phyloP scores from a whole-genome alignment of 2,888 invertebrate species.

The Drosophila monieri region DNA sequence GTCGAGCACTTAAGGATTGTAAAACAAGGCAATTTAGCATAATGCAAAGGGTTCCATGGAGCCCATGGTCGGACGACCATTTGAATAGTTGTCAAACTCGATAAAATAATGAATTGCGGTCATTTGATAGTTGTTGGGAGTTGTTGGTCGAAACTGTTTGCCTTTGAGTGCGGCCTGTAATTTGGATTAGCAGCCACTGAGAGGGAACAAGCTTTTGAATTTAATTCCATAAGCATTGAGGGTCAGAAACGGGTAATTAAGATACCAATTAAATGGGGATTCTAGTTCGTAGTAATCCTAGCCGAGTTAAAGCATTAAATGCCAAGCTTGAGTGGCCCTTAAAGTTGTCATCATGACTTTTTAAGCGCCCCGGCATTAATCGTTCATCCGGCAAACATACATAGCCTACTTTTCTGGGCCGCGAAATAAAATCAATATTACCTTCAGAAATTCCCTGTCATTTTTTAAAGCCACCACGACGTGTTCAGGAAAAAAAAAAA shows the following conservation, averaged over 20 bases:
- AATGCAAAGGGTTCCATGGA: conserved; percentile 38
- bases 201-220: conserved; percentile 21
- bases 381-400: background rate
- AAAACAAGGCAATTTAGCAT: conserved; percentile 53
- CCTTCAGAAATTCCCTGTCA: conserved; percentile 36
- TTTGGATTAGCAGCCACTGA: conserved; percentile 23
- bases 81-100: conserved; percentile 40
- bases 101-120: conserved; percentile 45
- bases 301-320: background rate
- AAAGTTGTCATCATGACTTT: background rate
- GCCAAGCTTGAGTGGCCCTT: background rate
- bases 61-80: conserved; percentile 21
- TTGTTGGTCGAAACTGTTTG: conserved; percentile 22
- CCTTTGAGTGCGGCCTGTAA: conserved; percentile 36
- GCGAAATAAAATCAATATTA: conserved; percentile 55
- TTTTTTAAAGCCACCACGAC: conserved; percentile 29
- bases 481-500: conserved; percentile 30
- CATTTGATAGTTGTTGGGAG: conserved; percentile 35
- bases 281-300: conserved; percentile 13
- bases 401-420: conserved; percentile 22
- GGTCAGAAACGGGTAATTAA: background rate
- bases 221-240: conserved; percentile 33
- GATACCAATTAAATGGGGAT: conserved; percentile 5
- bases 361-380: background rate
- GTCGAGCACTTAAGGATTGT: conserved; percentile 49